phyloP scores from a whole-genome alignment of 2,888 invertebrate genomes.

The Sminthurides aquaticus region DNA sequence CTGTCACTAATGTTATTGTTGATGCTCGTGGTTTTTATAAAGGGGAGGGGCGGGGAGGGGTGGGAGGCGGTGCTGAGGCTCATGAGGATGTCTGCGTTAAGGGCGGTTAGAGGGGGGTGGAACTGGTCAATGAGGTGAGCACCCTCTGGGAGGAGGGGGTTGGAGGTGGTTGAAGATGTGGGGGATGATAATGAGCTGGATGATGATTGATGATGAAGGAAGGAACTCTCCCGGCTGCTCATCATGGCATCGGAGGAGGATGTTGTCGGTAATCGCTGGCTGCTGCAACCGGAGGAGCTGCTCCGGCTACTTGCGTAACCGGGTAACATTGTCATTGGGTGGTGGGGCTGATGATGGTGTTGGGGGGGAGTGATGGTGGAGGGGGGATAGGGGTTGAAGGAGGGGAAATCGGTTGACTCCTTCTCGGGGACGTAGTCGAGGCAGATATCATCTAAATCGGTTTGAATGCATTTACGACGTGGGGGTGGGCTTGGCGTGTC shows the following conservation, averaged over 20 bases:
- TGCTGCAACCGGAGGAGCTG: neutral
- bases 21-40: constrained; percentile 17
- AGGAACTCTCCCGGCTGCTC: constrained; percentile 16
- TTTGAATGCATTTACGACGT: neutral
- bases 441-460: constrained; percentile 1
- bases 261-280: constrained; percentile 3
- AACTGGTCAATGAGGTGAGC: neutral
- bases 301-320: constrained; percentile 16
- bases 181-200: constrained; percentile 33
- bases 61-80: constrained; percentile 14
- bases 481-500: neutral
- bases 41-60: constrained; percentile 21
- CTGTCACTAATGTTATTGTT: neutral
- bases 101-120: neutral
- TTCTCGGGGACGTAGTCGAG: neutral
- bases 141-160: neutral
- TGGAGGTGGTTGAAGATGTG: constrained; percentile 27
- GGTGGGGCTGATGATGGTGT: neutral
- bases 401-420: neutral
- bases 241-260: constrained; percentile 22
- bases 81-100: neutral
- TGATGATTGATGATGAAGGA: constrained; percentile 26
- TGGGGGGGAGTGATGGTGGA: neutral
- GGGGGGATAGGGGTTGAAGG: neutral
- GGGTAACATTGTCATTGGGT: constrained; percentile 3